Evolutionary conservation across 2,888 invertebrate genomes (phyloP), one percentile per base, ranked within the genome.

Genomic region (Cephus pygmeus): DNA sequence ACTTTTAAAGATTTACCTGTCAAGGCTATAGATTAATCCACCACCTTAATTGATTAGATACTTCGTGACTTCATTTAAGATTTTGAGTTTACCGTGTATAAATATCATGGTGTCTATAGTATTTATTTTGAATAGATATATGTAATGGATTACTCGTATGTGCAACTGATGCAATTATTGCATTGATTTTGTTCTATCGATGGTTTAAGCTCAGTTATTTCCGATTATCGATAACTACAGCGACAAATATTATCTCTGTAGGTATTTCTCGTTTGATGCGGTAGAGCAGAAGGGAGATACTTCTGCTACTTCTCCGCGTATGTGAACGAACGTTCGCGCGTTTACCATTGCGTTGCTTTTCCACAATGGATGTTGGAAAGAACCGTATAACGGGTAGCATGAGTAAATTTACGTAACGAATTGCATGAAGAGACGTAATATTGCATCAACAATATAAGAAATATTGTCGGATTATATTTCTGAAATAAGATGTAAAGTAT

Each of bases 391-490:
- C 71, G 34, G 31, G 34, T 33, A 71, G 71, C 34, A 31, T 12
- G 12, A 23, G 23, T 33, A 69, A 74, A 75, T 80, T 81, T 79
- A 80, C 79, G 79, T 81, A 77, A 81, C 78, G 76, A 78, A 76
- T 82, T 82, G 73, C 81, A 78, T 76, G 74, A 81, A 56, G 9
- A 56, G 31, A 71, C 71, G 71, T 71, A 12, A 71, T 12, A 71
- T 71, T 56, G 56, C 56, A 23, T 9, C 9, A 56, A 56, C 1
- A 56, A 23, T 56, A 56, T 9, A 23, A 23, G 9, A 2, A 56
- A 56, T 56, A 56, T 56, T 56, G 56, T 9, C 2, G 9, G 9
- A 23, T 23, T 23, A 56, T 23, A 56, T 56, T 56, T 15, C 23
- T 6, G 56, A 56, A 56, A 56, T 56, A 23, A 56, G 15, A 56